Conservation (phyloP, 2,797 vertebrate genomes). For the Danio jaintianensis region DNA sequence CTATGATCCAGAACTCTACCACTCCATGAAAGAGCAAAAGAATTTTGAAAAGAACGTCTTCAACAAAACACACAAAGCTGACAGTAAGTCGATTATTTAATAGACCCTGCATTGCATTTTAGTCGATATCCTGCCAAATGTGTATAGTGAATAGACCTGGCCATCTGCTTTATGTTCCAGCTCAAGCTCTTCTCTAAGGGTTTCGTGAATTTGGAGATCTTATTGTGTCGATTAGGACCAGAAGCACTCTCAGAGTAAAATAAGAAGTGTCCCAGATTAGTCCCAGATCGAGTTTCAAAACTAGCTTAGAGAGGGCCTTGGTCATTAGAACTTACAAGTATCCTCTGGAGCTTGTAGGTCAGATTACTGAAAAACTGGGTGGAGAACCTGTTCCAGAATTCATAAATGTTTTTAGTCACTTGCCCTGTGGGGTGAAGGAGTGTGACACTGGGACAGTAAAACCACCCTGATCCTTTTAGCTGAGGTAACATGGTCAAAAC, state of each 20-base stretch:
- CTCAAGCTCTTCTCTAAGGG: not conserved
- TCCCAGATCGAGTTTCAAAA: not conserved
- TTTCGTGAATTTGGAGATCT: not conserved
- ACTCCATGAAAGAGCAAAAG: conserved; percentile 88
- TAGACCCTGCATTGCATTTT: not conserved
- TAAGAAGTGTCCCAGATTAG: not conserved
- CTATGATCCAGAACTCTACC: conserved; percentile 85
- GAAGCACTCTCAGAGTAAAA: not conserved
- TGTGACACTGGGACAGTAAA: conserved; percentile 6
- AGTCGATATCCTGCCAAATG: not conserved
- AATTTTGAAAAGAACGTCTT: conserved; percentile 90
- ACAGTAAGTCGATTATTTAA: conserved; percentile 75
- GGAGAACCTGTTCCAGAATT: conserved; percentile 25
- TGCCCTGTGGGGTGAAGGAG: conserved; percentile 28
- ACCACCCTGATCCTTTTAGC: conserved; percentile 28
- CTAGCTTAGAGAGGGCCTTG: not conserved
- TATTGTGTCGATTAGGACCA: not conserved
- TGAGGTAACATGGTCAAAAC: conserved; percentile 11
- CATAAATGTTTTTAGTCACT: conserved; percentile 15
- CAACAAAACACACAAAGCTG: conserved; percentile 86
- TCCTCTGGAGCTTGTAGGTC: conserved; percentile 1
- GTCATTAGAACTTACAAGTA: not conserved
- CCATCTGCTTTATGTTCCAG: conserved; percentile 5
- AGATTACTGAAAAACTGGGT: conserved; percentile 32
- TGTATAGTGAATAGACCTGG: conserved; percentile 1